These are phyloP conservation scores for Steinernema feltiae DNA, from an alignment of 1,140 invertebrate species.

Conservation along the genomic window DNA sequence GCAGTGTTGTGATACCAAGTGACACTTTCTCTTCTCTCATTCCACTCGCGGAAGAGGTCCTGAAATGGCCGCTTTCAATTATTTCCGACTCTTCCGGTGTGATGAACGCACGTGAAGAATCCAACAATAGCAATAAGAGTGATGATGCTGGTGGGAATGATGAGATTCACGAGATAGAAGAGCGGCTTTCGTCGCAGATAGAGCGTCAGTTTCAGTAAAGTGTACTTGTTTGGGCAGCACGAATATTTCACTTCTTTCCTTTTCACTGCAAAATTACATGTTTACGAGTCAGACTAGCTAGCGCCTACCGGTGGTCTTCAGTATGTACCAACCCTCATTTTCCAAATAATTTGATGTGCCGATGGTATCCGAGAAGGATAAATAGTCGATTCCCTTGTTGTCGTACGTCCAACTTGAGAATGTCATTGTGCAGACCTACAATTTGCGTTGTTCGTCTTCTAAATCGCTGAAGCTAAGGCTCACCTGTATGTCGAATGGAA, in stretches of 20 bases:
- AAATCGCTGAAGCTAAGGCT: constrained; percentile 10
- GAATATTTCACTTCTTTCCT: constrained; percentile 30
- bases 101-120: constrained; percentile 47
- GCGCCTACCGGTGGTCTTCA: constrained; percentile 24
- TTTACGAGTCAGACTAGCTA: constrained; percentile 14
- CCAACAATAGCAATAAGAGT: constrained; percentile 57
- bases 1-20: constrained; percentile 48
- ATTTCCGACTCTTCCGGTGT: not conserved
- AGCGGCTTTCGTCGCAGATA: constrained; percentile 52
- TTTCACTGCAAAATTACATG: constrained; percentile 12
- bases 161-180: constrained; percentile 56
- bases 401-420: constrained; percentile 61
- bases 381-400: constrained; percentile 37
- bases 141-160: constrained; percentile 55
- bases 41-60: constrained; percentile 54
- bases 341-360: constrained; percentile 33
- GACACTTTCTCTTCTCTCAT: constrained; percentile 56
- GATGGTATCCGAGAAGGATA: constrained; percentile 30
- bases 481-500: constrained; percentile 47
- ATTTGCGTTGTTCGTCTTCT: not conserved
- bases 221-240: constrained; percentile 56
- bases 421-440: constrained; percentile 52
- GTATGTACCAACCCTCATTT: constrained; percentile 36
- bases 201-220: constrained; percentile 49
- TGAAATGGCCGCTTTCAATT: constrained; percentile 30